Conservation (phyloP, 2,888 invertebrate genomes). For the Drosophila acutilabella region DNA sequence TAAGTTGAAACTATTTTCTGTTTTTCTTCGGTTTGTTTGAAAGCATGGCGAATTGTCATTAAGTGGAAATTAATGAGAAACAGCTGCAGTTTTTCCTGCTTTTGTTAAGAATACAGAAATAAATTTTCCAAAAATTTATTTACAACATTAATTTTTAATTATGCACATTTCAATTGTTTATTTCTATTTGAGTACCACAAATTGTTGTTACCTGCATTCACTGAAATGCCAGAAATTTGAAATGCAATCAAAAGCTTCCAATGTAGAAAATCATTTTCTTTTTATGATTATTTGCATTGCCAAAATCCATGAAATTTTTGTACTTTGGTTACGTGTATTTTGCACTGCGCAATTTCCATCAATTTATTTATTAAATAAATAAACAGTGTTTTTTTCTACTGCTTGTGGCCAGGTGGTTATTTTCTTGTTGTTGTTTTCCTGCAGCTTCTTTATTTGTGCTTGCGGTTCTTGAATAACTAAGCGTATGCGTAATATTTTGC, state of each 20-base stretch:
- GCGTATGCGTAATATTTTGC: constrained; percentile 10
- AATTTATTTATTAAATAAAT: constrained; percentile 71
- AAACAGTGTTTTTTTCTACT: constrained; percentile 34
- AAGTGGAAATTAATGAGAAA: constrained; percentile 43
- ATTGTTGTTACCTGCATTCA: constrained; percentile 29
- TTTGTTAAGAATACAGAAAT: background rate
- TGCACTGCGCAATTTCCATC: constrained; percentile 41
- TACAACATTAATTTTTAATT: constrained; percentile 1
- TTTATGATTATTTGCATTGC: constrained; percentile 63
- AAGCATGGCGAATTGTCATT: constrained; percentile 46
- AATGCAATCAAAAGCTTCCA: constrained; percentile 20
- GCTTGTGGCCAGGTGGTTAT: constrained; percentile 50
- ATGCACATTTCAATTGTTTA: constrained; percentile 21
- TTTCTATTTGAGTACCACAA: constrained; percentile 12
- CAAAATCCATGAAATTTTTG: constrained; percentile 29
- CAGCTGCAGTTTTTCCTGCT: background rate
- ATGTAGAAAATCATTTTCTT: constrained; percentile 33
- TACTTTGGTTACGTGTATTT: constrained; percentile 12
- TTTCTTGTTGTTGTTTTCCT: background rate
- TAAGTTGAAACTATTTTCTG: constrained; percentile 46
- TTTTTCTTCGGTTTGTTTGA: constrained; percentile 13
- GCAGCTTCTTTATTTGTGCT: background rate
- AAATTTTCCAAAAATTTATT: too few relatives aligned
- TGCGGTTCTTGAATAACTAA: constrained; percentile 12
- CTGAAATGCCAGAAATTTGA: background rate